Evolutionary conservation across 2,888 invertebrate species (phyloP).

Genomic region (Lepidochitona cinerea): DNA sequence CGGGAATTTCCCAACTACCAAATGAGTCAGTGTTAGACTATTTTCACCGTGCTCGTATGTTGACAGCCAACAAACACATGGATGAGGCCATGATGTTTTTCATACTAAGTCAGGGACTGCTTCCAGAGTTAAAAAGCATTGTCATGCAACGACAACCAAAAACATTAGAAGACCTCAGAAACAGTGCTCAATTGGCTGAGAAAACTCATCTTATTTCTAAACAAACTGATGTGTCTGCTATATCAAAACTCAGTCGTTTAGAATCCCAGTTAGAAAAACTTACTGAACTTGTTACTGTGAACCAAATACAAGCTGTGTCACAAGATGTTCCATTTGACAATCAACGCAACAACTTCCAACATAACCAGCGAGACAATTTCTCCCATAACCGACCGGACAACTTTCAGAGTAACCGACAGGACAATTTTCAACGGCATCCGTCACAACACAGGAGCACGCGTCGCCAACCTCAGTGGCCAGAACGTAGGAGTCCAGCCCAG

Average conservation of each 20-base stretch:
- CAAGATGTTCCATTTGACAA: background rate
- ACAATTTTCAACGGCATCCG: background rate
- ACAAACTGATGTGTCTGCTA: background rate
- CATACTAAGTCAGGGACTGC: background rate
- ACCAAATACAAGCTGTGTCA: background rate
- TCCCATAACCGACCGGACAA: no score
- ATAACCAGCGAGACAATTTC: no score
- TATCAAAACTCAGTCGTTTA: background rate
- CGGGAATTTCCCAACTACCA: background rate
- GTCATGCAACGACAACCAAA: no score
- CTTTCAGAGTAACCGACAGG: no score
- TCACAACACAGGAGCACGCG: background rate
- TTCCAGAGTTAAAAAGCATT: background rate
- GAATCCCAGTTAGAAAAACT: background rate
- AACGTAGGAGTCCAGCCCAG: no score
- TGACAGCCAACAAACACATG: background rate
- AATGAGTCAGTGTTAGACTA: background rate
- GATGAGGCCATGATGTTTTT: background rate
- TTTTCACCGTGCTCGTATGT: background rate
- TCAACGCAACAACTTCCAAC: background rate
- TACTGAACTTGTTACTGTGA: no score
- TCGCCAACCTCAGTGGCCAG: no score
- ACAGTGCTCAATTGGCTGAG: background rate
- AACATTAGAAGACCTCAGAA: background rate
- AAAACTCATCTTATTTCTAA: background rate